Evolutionary conservation across 2,888 invertebrate genomes (phyloP).

Genomic region (Homarus gammarus): DNA sequence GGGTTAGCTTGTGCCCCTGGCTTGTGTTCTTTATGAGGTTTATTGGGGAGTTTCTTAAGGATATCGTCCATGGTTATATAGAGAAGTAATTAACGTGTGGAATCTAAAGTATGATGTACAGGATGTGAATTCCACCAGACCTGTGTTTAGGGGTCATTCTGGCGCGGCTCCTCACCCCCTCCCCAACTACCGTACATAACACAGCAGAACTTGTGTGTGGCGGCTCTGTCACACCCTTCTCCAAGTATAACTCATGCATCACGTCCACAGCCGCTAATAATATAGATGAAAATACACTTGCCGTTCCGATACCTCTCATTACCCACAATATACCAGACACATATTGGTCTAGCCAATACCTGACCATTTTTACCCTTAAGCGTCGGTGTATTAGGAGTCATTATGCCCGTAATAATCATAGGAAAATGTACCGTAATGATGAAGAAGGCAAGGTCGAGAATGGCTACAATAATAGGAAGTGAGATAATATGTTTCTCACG

Average conservation of each 20-base stretch:
- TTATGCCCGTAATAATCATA: neutral
- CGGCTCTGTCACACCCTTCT: neutral
- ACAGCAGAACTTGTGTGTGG: neutral
- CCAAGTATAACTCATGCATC: conserved; percentile 47
- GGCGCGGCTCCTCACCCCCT: neutral
- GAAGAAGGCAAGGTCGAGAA: conserved; percentile 20
- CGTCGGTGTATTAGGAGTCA: conserved; percentile 14
- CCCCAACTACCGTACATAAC: neutral
- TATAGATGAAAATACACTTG: conserved; percentile 39
- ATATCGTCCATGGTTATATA: no score
- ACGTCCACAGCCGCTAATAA: conserved; percentile 28
- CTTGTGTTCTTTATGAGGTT: no score
- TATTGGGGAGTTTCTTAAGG: no score
- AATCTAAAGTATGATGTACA: neutral
- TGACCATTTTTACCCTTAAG: conserved; percentile 34
- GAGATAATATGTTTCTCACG: neutral
- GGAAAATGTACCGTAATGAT: conserved; percentile 21
- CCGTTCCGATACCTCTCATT: conserved; percentile 46
- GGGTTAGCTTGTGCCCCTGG: no score
- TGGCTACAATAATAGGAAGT: conserved; percentile 28
- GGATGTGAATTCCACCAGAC: conserved; percentile 28
- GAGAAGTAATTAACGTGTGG: conserved; percentile 27
- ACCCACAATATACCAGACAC: conserved; percentile 26
- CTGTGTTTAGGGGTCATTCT: conserved; percentile 13
- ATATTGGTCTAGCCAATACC: conserved; percentile 35